Conservation (phyloP, 2,113 vertebrate genomes). For the Agelaius phoeniceus region DNA sequence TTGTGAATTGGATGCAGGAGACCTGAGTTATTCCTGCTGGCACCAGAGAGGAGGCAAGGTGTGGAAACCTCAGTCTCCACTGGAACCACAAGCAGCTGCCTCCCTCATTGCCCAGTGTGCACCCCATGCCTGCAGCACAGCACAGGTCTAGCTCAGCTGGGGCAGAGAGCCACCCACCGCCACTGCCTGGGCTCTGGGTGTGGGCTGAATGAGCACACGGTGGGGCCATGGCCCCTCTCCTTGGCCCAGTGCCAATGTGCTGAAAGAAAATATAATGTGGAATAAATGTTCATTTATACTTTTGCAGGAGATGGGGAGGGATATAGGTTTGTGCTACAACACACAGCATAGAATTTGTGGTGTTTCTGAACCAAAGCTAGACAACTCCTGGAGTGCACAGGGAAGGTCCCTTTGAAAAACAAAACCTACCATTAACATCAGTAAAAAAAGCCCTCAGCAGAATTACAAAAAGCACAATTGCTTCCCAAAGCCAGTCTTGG, state of each 20-base stretch:
- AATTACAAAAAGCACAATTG: neutral
- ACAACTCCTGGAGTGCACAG: neutral
- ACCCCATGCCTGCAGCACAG: neutral
- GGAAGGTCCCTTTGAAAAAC: neutral
- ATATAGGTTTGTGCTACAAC: neutral
- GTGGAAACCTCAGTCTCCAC: neutral
- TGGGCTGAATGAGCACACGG: rapidly evolving
- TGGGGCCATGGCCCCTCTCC: rapidly evolving
- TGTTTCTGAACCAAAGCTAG: neutral
- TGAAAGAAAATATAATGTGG: neutral
- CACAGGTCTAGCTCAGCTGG: neutral
- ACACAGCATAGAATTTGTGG: neutral
- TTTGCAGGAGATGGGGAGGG: neutral
- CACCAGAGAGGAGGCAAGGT: neutral
- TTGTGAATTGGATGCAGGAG: neutral
- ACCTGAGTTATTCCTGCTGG: neutral
- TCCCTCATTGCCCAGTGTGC: neutral
- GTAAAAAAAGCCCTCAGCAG: neutral
- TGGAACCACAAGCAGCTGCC: neutral
- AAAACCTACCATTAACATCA: neutral
- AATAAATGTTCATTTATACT: neutral
- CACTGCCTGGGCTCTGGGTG: neutral
- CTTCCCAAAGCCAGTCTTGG: neutral
- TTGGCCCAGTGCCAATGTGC: rapidly evolving
- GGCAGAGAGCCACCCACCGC: neutral